Base-by-base conservation (phyloP, 2,888 invertebrate species). In the Andrena fulva region DNA sequence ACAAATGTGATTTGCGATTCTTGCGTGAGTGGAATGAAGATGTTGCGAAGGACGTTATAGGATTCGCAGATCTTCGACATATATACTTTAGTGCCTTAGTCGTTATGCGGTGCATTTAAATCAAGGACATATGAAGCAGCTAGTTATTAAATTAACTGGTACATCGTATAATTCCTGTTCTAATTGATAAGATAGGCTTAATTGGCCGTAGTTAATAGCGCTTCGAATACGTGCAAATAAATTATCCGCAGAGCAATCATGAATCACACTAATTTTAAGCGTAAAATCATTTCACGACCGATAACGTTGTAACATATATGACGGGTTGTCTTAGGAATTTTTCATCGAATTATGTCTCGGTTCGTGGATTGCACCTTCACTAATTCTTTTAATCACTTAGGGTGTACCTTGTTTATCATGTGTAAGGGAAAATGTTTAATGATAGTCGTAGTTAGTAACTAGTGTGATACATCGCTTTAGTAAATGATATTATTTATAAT, bases 81-180 rank as follows among this genome's bases (percentile, higher is more conserved):
- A 69, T 35, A 42, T 42, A 42, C 64, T 56, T 42, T 80, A 80
- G 84, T 84, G 88, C 86, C 84, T 87, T 87, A 77, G 76, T 79
- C 82, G 50, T 78, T 80, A 72, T 20, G 70, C 60, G 70, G 31
- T 71, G 33, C 54, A 68, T 68, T 79, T 54, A 63, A 68, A 50
- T 77, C 66, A 62, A 62, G 10, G 33, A 59, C 7, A 27, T 31
- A 66, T 50, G n/a, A 67, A 12, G 16, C 48, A 62, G 33, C 66
- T 16, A 24, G 20, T 60, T 60, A 67, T 31, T 8, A 16, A 50
- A 12, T 42, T 52, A 31, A 27, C 24, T 2, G 3, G 48, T 42
- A 35, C 16, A 48, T n/a, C 12, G 16, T 42, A 31, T 80, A 42
- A 50, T 24, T 64, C n/a, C 3, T 29, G 8, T 69, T 76, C 12